Conservation (phyloP, 2,888 invertebrate species). For the Cataglyphis albicans region DNA sequence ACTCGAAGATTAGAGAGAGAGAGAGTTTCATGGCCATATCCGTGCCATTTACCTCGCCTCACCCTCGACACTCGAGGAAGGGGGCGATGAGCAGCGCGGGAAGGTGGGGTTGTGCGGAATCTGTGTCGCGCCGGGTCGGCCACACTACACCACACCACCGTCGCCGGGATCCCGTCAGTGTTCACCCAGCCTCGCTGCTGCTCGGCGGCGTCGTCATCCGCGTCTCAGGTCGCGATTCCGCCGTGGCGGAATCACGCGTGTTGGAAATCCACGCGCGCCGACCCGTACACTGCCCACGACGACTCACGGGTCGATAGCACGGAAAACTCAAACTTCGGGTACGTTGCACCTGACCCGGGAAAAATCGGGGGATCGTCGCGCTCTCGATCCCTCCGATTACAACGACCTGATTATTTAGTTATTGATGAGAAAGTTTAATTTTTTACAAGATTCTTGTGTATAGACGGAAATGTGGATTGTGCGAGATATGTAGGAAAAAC, state of each 20-base stretch:
- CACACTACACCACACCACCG: slow-evolving; percentile 46
- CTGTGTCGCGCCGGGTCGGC: slow-evolving; percentile 79
- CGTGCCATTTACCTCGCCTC: slow-evolving; percentile 40
- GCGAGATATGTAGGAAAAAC: neutral
- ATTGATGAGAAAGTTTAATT: neutral
- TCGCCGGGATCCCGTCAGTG: slow-evolving; percentile 67
- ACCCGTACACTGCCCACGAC: slow-evolving; percentile 30
- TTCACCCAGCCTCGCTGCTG: slow-evolving; percentile 69
- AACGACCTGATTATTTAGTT: neutral
- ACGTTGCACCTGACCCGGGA: slow-evolving; percentile 1
- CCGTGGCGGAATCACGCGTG: slow-evolving; percentile 17
- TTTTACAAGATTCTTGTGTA: neutral
- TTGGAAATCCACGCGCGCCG: slow-evolving; percentile 15
- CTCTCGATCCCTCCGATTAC: neutral
- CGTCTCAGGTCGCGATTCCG: slow-evolving; percentile 3
- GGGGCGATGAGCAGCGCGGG: neutral
- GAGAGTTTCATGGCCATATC: neutral
- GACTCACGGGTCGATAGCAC: slow-evolving; percentile 32
- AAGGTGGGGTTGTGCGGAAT: slow-evolving; percentile 55
- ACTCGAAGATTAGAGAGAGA: neutral
- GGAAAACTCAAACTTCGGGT: neutral
- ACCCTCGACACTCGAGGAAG: neutral
- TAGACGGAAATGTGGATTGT: neutral
- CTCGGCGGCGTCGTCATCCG: slow-evolving; percentile 34
- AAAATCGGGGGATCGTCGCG: slow-evolving; percentile 27